phyloP scores from a whole-genome alignment of 2,797 vertebrate genomes.

The Sphaeramia orbicularis region DNA sequence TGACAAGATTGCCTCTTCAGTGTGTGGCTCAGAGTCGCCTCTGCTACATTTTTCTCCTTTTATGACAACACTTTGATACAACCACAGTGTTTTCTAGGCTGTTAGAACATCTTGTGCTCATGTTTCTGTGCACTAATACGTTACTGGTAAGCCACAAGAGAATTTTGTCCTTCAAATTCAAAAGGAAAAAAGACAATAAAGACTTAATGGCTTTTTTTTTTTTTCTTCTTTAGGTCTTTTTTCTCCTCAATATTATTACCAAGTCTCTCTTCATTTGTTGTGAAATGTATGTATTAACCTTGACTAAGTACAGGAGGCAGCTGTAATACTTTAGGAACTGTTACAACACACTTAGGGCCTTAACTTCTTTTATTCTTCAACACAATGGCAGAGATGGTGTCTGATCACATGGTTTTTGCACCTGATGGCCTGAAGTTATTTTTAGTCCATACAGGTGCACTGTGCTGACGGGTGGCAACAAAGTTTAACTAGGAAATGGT shows the following conservation, averaged over 20 bases:
- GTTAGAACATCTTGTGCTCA: slow-evolving; percentile 60
- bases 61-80: slow-evolving; percentile 47
- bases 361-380: background rate
- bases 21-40: slow-evolving; percentile 46
- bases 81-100: slow-evolving; percentile 41
- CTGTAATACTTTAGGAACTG: slow-evolving; percentile 1
- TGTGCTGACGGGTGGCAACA: too few species aligned
- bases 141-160: slow-evolving; percentile 58
- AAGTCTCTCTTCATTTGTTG: slow-evolving; percentile 24
- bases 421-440: too few species aligned
- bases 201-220: slow-evolving; percentile 16
- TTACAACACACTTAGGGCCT: slow-evolving; percentile 7
- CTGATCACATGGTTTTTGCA: too few species aligned
- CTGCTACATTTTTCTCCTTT: slow-evolving; percentile 46
- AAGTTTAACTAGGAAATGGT: too few species aligned
- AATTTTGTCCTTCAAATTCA: slow-evolving; percentile 55
- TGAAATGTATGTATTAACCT: slow-evolving; percentile 24
- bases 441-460: too few species aligned
- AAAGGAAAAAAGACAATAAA: slow-evolving; percentile 34
- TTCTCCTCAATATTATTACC: slow-evolving; percentile 22
- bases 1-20: slow-evolving; percentile 61
- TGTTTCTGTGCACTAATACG: slow-evolving; percentile 47
- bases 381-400: background rate
- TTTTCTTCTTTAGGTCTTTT: slow-evolving; percentile 18
- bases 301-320: slow-evolving; percentile 2